These are phyloP conservation scores for Ypsolopha scabrella DNA, from an alignment of 2,888 invertebrate species.

Conservation along the genomic window DNA sequence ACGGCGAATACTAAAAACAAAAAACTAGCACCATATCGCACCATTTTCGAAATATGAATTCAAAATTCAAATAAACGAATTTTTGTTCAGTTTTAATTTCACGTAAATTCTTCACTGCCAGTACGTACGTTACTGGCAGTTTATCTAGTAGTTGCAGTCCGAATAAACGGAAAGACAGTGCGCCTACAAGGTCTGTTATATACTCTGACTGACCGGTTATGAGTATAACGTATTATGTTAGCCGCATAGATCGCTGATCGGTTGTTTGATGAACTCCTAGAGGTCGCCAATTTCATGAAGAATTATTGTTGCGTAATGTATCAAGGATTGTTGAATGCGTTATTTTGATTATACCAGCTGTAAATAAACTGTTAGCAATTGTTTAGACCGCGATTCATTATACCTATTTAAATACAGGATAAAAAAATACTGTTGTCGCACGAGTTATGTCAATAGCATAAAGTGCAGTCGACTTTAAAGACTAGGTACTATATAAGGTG, in stretches of 20 bases:
- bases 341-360: not conserved
- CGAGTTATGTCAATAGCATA: no score
- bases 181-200: conserved; percentile 11
- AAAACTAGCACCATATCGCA: conserved; percentile 17
- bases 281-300: not conserved
- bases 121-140: not conserved
- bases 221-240: not conserved
- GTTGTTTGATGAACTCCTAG: not conserved
- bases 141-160: conserved; percentile 28
- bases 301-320: not conserved
- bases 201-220: not conserved
- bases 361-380: no score
- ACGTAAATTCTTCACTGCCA: not conserved
- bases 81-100: not conserved
- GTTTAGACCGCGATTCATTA: no score
- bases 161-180: conserved; percentile 34
- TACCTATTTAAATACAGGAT: no score
- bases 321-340: not conserved
- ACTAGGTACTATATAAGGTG: no score
- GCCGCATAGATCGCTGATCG: not conserved
- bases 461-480: no score
- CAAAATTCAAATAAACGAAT: not conserved
- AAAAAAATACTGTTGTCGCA: no score
- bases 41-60: conserved; percentile 23
- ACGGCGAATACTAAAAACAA: conserved; percentile 24